Evolutionary conservation across 2,888 invertebrate species (phyloP).

Genomic region (Cepaea hortensis): DNA sequence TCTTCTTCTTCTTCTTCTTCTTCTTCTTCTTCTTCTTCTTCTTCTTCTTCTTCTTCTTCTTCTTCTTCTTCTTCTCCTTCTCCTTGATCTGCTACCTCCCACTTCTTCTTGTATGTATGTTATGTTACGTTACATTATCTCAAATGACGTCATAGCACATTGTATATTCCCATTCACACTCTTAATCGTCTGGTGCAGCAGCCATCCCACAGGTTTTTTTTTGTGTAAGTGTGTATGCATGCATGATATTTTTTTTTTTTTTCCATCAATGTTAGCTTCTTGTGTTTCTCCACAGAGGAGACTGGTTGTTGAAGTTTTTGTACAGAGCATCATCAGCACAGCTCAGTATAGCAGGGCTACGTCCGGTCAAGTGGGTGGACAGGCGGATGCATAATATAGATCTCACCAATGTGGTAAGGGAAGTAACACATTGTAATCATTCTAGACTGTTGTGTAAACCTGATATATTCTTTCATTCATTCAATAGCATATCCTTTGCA

Average conservation of each 20-base stretch:
- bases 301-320: constrained; percentile 83
- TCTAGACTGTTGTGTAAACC: too few relatives aligned
- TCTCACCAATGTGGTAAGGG: constrained; percentile 79
- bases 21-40: not conserved
- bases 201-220: too few relatives aligned
- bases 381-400: constrained; percentile 81
- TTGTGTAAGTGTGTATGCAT: too few relatives aligned
- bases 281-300: constrained; percentile 76
- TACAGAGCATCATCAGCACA: constrained; percentile 82
- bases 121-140: too few relatives aligned
- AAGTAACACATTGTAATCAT: not conserved
- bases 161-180: too few relatives aligned
- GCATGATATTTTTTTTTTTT: too few relatives aligned
- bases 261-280: not conserved
- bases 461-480: too few relatives aligned
- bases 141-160: too few relatives aligned
- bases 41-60: not conserved
- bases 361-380: constrained; percentile 79
- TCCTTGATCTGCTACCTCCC: not conserved
- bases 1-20: not conserved
- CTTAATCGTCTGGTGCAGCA: too few relatives aligned
- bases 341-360: constrained; percentile 81
- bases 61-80: not conserved
- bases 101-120: too few relatives aligned
- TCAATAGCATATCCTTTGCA: too few relatives aligned